These are phyloP conservation scores for Bombyx mandarina DNA, from an alignment of 1,140 invertebrate genomes.

Conservation along the genomic window DNA sequence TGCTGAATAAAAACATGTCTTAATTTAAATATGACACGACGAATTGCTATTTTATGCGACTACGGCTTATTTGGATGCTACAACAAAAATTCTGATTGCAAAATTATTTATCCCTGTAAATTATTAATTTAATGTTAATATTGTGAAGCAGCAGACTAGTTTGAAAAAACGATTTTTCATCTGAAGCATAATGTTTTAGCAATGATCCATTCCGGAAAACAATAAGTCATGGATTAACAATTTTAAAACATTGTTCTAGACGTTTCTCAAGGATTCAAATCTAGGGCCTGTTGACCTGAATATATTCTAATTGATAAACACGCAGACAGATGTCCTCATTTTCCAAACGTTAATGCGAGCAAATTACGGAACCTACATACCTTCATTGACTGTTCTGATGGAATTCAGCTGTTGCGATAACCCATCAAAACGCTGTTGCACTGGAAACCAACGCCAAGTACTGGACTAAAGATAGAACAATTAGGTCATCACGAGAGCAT, in stretches of 20 bases:
- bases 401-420: slow-evolving; percentile 35
- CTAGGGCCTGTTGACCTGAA: slow-evolving; percentile 30
- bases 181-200: no score
- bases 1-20: slow-evolving; percentile 3
- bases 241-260: no score
- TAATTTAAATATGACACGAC: slow-evolving; percentile 1
- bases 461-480: slow-evolving; percentile 1
- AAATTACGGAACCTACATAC: slow-evolving; percentile 60
- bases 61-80: no score
- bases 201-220: no score
- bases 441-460: not conserved
- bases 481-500: not conserved
- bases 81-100: no score
- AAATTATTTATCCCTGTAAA: no score
- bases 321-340: slow-evolving; percentile 27
- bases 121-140: no score
- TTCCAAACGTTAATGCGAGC: slow-evolving; percentile 20
- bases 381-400: slow-evolving; percentile 45
- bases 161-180: no score
- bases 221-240: no score
- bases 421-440: slow-evolving; percentile 11
- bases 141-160: no score
- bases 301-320: slow-evolving; percentile 49
- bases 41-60: no score
- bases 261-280: not conserved